phyloP scores from a whole-genome alignment of 2,797 vertebrate species.

The Oreortyx pictus region DNA sequence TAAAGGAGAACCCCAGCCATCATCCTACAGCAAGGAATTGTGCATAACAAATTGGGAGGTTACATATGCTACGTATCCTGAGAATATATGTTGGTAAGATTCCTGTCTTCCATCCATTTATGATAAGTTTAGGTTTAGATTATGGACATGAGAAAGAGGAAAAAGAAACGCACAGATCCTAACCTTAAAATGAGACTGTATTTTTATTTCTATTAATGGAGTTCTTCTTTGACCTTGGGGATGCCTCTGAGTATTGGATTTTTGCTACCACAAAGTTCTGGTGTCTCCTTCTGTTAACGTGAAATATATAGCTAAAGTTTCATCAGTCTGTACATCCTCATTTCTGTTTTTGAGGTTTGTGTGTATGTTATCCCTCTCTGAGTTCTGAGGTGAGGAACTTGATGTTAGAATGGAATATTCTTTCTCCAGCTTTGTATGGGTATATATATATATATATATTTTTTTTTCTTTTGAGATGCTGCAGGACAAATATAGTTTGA shows the following conservation, averaged over 20 bases:
- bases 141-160: background rate
- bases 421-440: background rate
- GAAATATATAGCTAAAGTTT: background rate
- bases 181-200: background rate
- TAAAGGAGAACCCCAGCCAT: conserved; percentile 84
- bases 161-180: no score
- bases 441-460: background rate
- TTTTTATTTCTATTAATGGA: background rate
- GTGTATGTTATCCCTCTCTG: background rate
- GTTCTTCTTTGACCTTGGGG: background rate
- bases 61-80: conserved; percentile 87
- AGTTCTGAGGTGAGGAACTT: background rate
- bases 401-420: background rate
- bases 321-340: background rate
- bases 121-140: background rate
- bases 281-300: background rate
- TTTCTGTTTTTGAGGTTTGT: background rate
- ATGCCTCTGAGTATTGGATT: background rate
- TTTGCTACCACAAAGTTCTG: background rate
- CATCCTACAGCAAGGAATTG: conserved; percentile 80
- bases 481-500: rapidly evolving
- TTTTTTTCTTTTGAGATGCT: background rate
- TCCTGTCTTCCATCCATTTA: background rate
- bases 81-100: conserved; percentile 91
- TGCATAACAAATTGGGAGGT: conserved; percentile 85